Percentiles rank a stretch among this genome's conserved stretches.
These are phyloP conservation scores for Cottoperca gobio DNA, from an alignment of 2,797 vertebrate species.

Conservation along the genomic window DNA sequence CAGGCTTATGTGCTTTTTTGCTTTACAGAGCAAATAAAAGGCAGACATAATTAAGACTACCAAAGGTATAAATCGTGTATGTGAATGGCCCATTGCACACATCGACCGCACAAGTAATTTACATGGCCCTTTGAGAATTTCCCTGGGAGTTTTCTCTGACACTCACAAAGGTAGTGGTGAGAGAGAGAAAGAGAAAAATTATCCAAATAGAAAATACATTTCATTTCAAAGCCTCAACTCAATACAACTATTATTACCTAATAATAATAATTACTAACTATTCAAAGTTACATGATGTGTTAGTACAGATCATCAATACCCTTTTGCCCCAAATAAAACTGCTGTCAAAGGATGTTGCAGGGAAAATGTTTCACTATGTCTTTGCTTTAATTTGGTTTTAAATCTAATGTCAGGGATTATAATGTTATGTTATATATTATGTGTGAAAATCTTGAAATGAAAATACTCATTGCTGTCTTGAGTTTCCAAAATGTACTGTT, in stretches of 20 bases:
- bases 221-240: conserved; percentile 27
- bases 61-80: conserved; percentile 82
- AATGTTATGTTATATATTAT: too few species aligned
- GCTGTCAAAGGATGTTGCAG: neutral
- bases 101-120: conserved; percentile 79
- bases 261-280: too few species aligned
- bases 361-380: conserved; percentile 8
- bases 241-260: neutral
- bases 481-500: neutral
- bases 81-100: conserved; percentile 82
- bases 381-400: conserved; percentile 2
- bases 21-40: conserved; percentile 84
- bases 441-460: neutral
- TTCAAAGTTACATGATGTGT: conserved; percentile 13
- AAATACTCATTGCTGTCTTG: neutral
- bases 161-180: conserved; percentile 58
- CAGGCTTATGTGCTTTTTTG: conserved; percentile 75
- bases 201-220: conserved; percentile 5
- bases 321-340: neutral
- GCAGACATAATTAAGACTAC: conserved; percentile 82
- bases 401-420: neutral
- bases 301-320: conserved; percentile 20
- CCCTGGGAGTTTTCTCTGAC: conserved; percentile 63
- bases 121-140: conserved; percentile 79
- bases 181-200: conserved; percentile 20